phyloP scores from a whole-genome alignment of 2,113 vertebrate genomes.

The Romanogobio albipinnatus region DNA sequence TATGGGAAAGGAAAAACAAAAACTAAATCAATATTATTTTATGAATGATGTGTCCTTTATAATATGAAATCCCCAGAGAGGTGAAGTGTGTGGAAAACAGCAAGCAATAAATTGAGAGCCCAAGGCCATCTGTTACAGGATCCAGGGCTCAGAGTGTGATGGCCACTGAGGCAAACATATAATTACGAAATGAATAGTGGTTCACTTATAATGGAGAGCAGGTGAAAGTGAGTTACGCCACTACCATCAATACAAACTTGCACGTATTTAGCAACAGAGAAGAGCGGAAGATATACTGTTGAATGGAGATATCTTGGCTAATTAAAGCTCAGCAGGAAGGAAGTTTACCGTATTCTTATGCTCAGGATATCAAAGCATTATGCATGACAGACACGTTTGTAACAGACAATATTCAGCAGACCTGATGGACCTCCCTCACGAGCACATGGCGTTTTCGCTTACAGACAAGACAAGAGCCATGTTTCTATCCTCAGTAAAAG shows the following conservation, averaged over 20 bases:
- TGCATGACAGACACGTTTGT: background rate
- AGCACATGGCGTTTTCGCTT: slow-evolving; percentile 39
- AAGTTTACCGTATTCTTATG: background rate
- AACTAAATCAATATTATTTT: slow-evolving; percentile 26
- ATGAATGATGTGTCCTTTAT: slow-evolving; percentile 27
- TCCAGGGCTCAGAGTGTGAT: slow-evolving; percentile 1
- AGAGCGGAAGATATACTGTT: background rate
- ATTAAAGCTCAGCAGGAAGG: slow-evolving; percentile 37
- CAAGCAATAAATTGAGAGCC: slow-evolving; percentile 36
- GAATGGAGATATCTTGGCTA: slow-evolving; percentile 29
- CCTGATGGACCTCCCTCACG: slow-evolving; percentile 30
- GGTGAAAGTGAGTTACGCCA: background rate
- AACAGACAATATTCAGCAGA: slow-evolving; percentile 21
- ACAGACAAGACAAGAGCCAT: background rate
- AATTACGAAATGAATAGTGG: slow-evolving; percentile 22
- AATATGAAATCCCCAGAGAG: slow-evolving; percentile 36
- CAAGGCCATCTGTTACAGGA: slow-evolving; percentile 26
- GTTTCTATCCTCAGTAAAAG: background rate
- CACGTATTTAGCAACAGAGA: background rate
- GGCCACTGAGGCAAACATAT: slow-evolving; percentile 12
- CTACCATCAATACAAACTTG: background rate
- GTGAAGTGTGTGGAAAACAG: slow-evolving; percentile 39
- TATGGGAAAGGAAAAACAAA: background rate
- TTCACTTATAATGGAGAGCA: slow-evolving; percentile 3
- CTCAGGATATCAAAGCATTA: slow-evolving; percentile 6